Evolutionary conservation across 2,113 vertebrate species (phyloP), one percentile per base, ranked within the genome.

Genomic region (Oryzias javanicus): DNA sequence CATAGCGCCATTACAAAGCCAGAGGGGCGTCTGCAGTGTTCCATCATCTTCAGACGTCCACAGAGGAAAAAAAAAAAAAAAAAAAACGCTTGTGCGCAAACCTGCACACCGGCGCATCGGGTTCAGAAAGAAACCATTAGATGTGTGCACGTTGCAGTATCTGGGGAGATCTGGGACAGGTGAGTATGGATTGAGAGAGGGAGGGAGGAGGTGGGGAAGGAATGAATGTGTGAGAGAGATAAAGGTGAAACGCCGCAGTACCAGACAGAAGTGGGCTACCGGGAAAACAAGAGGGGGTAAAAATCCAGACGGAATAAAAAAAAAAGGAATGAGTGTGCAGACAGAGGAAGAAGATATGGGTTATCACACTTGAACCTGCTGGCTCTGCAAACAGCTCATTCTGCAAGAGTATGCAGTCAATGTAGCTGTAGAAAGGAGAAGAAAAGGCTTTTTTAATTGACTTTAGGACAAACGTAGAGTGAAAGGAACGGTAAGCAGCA

Each of bases 31-130:
- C 62, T 62, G 49, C 25, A 65, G 60, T 17, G 16, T 62, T 86
- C 80, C 46, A 82, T 84, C 76, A 85, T 81, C 67, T 76, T 73
- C 75, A 76, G 44, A 71, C 67, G 57, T 75, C 74, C 74, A 50
- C 70, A 7, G 78, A 74, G 80, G 52, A 49, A 16, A 49, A 55
- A 41, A 44, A 52, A 61, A 49, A 49, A 16, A 49, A 55, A 41
- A 44, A 52, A 61, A 49, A 45, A 80, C 49, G 57, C 5, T 15
- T 45, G 51, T 1, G 63, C 40, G 72, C 44, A 48, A 17, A 50
- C 47, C 20, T 27, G 22, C 16, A 19, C 24, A 29, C 19, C 24
- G 42, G 42, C 49, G 19, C 40, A 35, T 55, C 20, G 29, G 47
- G 18, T 14, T 2, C 20, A 25, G 24, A 19, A 8, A 15, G 3